These are phyloP conservation scores for Neotoxoptera formosana DNA, from an alignment of 1,140 invertebrate genomes.

Conservation along the genomic window DNA sequence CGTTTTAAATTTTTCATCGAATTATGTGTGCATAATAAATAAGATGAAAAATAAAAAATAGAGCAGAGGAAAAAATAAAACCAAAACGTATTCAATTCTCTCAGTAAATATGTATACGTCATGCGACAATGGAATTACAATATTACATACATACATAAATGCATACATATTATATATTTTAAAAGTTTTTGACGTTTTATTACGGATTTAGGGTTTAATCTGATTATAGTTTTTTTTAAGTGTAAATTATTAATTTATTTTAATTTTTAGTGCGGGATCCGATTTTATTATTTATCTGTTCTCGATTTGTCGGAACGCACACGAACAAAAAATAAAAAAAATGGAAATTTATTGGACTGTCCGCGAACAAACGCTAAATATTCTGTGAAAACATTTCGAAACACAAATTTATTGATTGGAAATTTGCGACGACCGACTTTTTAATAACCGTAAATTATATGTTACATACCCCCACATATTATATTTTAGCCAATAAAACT, in stretches of 20 bases:
- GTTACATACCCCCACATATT: neutral
- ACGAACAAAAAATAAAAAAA: neutral
- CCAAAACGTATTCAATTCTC: neutral
- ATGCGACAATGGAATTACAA: neutral
- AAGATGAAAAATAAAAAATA: neutral
- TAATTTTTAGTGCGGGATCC: neutral
- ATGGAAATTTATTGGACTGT: neutral
- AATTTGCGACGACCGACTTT: neutral
- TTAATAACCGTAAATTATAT: neutral
- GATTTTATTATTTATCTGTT: neutral
- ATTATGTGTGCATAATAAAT: neutral
- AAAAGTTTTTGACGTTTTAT: slow-evolving; percentile 16
- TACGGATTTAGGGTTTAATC: neutral
- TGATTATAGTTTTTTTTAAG: neutral
- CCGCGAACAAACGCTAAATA: neutral
- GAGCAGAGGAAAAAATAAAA: neutral
- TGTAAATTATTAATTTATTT: neutral
- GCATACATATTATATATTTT: neutral
- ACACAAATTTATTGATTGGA: neutral
- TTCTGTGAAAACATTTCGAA: neutral
- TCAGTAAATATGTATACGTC: neutral
- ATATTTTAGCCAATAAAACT: neutral
- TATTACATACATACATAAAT: neutral
- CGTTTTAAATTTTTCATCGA: neutral
- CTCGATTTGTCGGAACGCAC: neutral